Conservation (phyloP, 2,797 vertebrate species). For the Mycteria americana region DNA sequence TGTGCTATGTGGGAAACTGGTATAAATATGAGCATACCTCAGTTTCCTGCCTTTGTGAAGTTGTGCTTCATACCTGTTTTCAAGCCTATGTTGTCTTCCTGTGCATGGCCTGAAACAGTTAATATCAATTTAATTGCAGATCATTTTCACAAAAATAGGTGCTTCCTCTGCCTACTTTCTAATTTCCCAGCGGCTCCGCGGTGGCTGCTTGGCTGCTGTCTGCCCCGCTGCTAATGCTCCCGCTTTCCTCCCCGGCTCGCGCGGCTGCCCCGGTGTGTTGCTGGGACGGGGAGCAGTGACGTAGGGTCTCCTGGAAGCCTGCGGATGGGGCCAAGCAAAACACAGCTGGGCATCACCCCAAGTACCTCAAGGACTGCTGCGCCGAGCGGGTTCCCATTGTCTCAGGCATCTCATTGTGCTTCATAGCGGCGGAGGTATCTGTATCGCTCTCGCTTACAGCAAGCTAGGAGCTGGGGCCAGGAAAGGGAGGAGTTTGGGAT, state of each 20-base stretch:
- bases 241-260: background rate
- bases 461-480: background rate
- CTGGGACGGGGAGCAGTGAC: background rate
- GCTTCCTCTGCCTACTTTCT: background rate
- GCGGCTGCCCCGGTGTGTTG: background rate
- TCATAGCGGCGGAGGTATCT: background rate
- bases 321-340: background rate
- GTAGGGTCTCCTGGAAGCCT: background rate
- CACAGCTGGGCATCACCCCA: background rate
- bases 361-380: background rate
- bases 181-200: background rate
- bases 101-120: background rate
- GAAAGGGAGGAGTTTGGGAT: background rate
- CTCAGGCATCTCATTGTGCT: slow-evolving; percentile 2
- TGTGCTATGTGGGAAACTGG: background rate
- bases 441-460: background rate
- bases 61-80: background rate
- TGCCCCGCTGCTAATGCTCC: background rate
- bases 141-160: background rate
- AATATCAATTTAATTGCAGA: background rate
- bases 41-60: slow-evolving; percentile 14
- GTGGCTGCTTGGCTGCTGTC: background rate
- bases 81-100: background rate
- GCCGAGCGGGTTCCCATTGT: background rate
- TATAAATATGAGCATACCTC: background rate